These are phyloP conservation scores for Pseudanteris insignis DNA, from an alignment of 2,888 invertebrate genomes.

Conservation along the genomic window DNA sequence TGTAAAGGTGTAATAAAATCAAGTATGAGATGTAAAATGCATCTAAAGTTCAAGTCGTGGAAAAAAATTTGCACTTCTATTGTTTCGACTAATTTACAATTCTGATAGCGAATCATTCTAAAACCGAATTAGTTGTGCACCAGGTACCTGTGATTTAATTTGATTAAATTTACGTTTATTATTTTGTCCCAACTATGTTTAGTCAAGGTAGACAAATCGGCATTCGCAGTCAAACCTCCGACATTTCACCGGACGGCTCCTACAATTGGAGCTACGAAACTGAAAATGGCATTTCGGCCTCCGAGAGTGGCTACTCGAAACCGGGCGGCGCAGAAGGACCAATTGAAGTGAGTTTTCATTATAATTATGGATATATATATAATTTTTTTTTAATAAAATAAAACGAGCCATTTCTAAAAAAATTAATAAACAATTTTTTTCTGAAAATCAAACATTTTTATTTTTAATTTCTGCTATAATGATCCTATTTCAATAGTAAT, in stretches of 20 bases:
- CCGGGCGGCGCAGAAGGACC: conserved; percentile 51
- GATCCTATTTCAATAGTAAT: too few species aligned
- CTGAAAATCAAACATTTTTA: too few species aligned
- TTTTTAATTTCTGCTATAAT: too few species aligned
- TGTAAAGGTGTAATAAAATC: conserved; percentile 13
- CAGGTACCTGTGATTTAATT: too few species aligned
- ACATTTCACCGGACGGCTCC: conserved; percentile 58
- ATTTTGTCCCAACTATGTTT: too few species aligned
- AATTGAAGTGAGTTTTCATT: conserved; percentile 50
- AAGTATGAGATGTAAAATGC: conserved; percentile 11
- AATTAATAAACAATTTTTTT: too few species aligned
- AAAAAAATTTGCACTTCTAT: conserved; percentile 19
- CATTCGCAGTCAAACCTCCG: conserved; percentile 57
- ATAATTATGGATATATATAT: too few species aligned
- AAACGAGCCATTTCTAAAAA: too few species aligned
- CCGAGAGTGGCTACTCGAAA: conserved; percentile 58
- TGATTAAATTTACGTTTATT: too few species aligned
- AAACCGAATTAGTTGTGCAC: too few species aligned
- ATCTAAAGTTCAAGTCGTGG: conserved; percentile 16
- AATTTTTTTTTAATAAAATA: too few species aligned
- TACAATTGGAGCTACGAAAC: conserved; percentile 62
- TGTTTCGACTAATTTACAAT: conserved; percentile 1
- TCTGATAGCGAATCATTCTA: too few species aligned
- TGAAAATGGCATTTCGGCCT: conserved; percentile 62
- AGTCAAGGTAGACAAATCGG: conserved; percentile 53